phyloP scores from a whole-genome alignment of 1,140 invertebrate genomes.

The Drosophila lacteicornis region DNA sequence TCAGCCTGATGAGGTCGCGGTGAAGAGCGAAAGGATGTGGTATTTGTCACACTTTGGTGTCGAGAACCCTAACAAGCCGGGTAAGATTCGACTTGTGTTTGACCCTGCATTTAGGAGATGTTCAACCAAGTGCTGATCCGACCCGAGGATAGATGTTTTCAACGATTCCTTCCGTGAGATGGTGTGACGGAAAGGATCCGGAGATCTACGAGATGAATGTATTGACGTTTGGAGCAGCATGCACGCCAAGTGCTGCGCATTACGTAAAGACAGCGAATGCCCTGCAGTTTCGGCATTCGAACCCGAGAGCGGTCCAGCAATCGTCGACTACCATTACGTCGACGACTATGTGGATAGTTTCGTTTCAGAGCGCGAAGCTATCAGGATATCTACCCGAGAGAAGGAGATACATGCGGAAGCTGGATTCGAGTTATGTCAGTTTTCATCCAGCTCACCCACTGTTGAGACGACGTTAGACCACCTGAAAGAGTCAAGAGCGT shows the following conservation, averaged over 20 bases:
- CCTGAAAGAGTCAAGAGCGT: neutral
- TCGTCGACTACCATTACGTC: neutral
- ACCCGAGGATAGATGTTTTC: neutral
- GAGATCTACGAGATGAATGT: no score
- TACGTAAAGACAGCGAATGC: neutral
- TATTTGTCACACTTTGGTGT: neutral
- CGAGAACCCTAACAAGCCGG: no score
- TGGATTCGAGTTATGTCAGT: neutral
- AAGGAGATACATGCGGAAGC: neutral
- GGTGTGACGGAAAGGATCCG: neutral
- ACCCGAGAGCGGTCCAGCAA: neutral
- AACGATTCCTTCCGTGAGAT: neutral
- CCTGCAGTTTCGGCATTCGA: neutral
- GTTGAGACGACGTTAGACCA: neutral
- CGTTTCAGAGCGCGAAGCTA: no score
- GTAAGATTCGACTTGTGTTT: no score
- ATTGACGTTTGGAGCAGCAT: neutral
- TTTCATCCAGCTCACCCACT: conserved; percentile 6
- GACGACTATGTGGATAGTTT: neutral
- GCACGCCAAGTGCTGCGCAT: neutral
- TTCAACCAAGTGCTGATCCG: no score
- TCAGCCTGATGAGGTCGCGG: neutral
- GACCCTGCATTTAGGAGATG: no score
- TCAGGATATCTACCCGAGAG: no score
- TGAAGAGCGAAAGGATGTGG: neutral